phyloP scores from a whole-genome alignment of 2,113 vertebrate genomes.

The Epinephelus moara region DNA sequence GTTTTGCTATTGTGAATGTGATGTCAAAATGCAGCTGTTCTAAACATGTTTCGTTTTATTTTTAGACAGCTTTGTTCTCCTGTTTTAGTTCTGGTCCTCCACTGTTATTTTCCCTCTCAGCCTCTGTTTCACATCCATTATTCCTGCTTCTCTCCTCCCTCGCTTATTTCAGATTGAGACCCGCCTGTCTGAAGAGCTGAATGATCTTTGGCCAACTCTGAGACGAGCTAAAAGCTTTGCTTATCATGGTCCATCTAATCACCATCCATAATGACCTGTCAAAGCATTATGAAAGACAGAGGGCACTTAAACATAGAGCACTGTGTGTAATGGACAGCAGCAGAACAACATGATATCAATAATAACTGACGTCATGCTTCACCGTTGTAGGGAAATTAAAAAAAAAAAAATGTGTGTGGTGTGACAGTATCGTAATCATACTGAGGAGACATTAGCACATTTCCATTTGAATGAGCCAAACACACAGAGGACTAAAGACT shows the following conservation, averaged over 20 bases:
- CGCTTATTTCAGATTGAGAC: not conserved
- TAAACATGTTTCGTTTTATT: not conserved
- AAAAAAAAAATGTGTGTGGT: not conserved
- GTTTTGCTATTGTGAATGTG: not conserved
- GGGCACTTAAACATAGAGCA: not conserved
- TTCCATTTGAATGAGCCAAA: not conserved
- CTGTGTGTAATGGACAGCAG: not conserved
- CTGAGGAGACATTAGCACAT: not conserved
- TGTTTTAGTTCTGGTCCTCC: not conserved
- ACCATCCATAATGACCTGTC: constrained; percentile 18
- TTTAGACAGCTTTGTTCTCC: constrained; percentile 1
- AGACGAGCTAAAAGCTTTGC: constrained; percentile 16
- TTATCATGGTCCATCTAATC: not conserved
- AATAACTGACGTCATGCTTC: not conserved
- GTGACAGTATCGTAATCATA: not conserved
- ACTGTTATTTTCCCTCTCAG: not conserved
- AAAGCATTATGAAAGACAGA: not conserved
- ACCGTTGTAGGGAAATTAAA: not conserved
- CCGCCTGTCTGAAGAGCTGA: constrained; percentile 1
- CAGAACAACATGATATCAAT: not conserved
- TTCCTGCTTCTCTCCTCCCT: not conserved
- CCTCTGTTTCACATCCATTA: constrained; percentile 24
- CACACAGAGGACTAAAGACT: not conserved
- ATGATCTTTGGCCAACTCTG: not conserved
- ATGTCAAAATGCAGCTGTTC: constrained; percentile 10